Conservation (phyloP, 2,113 vertebrate species). For the Proterorhinus semilunaris region DNA sequence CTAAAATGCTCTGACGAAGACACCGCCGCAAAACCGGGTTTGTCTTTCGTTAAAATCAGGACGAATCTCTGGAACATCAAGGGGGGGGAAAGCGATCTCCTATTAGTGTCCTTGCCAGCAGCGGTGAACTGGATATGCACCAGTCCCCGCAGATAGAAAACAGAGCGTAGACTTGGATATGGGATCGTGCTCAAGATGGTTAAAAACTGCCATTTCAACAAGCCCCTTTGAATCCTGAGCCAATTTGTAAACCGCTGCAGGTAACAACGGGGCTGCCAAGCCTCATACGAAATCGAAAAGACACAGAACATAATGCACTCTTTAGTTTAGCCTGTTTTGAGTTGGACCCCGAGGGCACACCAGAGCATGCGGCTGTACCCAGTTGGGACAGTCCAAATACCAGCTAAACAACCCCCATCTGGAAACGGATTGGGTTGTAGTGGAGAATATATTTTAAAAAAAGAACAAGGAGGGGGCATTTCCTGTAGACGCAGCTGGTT, state of each 20-base stretch:
- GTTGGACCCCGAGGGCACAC: neutral
- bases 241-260: constrained; percentile 36
- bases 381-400: constrained; percentile 54
- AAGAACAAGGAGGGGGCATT: constrained; percentile 38
- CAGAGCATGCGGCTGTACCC: constrained; percentile 19
- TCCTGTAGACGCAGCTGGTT: constrained; percentile 76
- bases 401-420: constrained; percentile 60
- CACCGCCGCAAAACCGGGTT: constrained; percentile 5
- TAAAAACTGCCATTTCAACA: constrained; percentile 14
- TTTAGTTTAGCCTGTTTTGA: constrained; percentile 10
- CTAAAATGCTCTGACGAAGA: constrained; percentile 4
- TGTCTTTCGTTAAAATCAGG: neutral
- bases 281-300: constrained; percentile 16
- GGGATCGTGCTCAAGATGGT: constrained; percentile 25
- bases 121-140: constrained; percentile 37
- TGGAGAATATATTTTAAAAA: constrained; percentile 19
- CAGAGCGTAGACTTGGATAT: constrained; percentile 36
- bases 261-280: constrained; percentile 38
- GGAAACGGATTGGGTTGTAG: constrained; percentile 39
- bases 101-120: constrained; percentile 30
- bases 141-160: constrained; percentile 36
- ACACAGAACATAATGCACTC: constrained; percentile 9
- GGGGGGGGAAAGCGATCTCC: constrained; percentile 18
- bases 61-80: constrained; percentile 8
- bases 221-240: constrained; percentile 41